phyloP scores from a whole-genome alignment of 1,140 invertebrate genomes.

The Octopus bimaculoides region DNA sequence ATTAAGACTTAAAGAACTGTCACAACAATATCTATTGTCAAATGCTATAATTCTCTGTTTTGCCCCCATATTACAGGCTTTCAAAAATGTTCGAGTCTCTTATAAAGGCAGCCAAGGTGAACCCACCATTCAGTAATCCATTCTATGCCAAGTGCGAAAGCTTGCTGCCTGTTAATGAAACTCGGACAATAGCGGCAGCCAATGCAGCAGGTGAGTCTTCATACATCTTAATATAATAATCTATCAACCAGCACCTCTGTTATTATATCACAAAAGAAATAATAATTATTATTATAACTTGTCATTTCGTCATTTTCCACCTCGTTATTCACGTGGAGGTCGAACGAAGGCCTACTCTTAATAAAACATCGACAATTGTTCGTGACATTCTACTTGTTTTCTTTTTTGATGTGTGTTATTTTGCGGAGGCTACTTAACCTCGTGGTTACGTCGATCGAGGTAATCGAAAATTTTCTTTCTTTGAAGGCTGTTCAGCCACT shows the following conservation, averaged over 20 bases:
- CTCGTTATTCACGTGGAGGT: slow-evolving; percentile 1
- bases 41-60: not conserved
- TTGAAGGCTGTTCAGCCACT: too few relatives aligned
- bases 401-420: not conserved
- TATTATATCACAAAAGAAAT: not conserved
- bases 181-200: slow-evolving; percentile 53
- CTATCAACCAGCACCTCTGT: not conserved
- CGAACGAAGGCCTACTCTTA: not conserved
- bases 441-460: not conserved
- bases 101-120: slow-evolving; percentile 37
- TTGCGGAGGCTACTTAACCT: not conserved
- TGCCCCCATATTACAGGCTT: not conserved
- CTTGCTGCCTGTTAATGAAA: slow-evolving; percentile 31
- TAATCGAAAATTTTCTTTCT: not conserved
- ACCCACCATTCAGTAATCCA: slow-evolving; percentile 71
- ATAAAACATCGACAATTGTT: not conserved
- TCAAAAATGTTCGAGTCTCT: slow-evolving; percentile 3
- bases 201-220: slow-evolving; percentile 26
- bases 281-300: too few relatives aligned
- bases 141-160: slow-evolving; percentile 54
- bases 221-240: not conserved
- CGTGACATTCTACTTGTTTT: not conserved
- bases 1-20: not conserved
- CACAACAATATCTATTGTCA: not conserved
- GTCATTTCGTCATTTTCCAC: not conserved